phyloP scores from a whole-genome alignment of 2,113 vertebrate genomes.

The Actenoides lindsayi region DNA sequence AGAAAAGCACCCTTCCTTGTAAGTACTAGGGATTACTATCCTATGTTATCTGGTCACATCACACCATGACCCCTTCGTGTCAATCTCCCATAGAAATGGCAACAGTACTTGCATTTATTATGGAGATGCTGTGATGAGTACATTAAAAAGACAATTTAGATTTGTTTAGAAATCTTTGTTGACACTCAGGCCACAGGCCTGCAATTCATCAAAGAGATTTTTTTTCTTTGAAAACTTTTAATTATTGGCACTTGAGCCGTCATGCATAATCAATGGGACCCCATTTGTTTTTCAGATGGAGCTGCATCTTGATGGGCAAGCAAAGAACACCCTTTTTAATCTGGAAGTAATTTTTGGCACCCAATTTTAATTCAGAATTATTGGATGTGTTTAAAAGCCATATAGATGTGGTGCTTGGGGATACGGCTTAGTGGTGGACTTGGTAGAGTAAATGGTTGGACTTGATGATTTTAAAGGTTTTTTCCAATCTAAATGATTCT shows the following conservation, averaged over 20 bases:
- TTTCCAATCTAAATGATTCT: too few relatives aligned
- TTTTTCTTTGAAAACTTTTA: not conserved
- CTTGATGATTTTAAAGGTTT: too few relatives aligned
- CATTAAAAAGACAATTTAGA: not conserved
- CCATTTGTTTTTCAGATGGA: conserved; percentile 1
- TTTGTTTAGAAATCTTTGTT: not conserved
- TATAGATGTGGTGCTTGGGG: too few relatives aligned
- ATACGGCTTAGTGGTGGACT: too few relatives aligned
- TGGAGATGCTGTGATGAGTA: not conserved
- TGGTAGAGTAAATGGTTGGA: too few relatives aligned
- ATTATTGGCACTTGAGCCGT: not conserved
- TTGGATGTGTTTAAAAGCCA: too few relatives aligned
- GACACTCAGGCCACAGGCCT: not conserved
- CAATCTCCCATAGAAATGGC: not conserved
- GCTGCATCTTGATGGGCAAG: not conserved
- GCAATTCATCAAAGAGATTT: not conserved
- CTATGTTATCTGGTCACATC: not conserved
- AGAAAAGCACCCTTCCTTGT: not conserved
- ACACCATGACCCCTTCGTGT: not conserved
- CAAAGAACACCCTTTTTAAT: not conserved
- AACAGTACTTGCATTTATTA: not conserved
- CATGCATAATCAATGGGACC: not conserved
- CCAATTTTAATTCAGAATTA: not conserved
- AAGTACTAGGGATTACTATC: not conserved
- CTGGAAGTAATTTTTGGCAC: not conserved